A percentile compares a stretch with the other conserved stretches of the same genome.
phyloP scores from a whole-genome alignment of 2,888 invertebrate species.

The Schrankia costaestrigalis region DNA sequence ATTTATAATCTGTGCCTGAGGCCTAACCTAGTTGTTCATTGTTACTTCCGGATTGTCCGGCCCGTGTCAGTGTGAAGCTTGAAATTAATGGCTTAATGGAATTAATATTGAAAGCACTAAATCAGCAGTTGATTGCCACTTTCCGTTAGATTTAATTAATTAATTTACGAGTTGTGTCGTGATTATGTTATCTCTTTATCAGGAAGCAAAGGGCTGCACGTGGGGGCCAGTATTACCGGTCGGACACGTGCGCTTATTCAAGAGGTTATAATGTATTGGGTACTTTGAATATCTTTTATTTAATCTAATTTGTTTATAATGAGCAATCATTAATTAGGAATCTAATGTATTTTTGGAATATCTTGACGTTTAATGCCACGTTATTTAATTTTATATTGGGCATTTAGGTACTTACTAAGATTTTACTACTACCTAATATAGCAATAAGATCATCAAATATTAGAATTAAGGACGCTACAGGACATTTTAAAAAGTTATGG shows the following conservation, averaged over 20 bases:
- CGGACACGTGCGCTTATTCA: conserved; percentile 1
- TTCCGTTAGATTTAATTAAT: conserved; percentile 7
- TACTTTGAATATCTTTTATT: no score
- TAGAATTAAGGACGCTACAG: no score
- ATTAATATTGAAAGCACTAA: conserved; percentile 7
- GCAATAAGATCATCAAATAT: no score
- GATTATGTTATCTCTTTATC: conserved; percentile 9
- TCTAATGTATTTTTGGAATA: neutral
- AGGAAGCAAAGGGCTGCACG: neutral
- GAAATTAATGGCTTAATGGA: conserved; percentile 1
- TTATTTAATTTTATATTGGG: no score
- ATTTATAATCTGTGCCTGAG: neutral
- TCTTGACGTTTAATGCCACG: no score
- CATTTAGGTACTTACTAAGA: no score
- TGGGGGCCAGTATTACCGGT: conserved; percentile 1
- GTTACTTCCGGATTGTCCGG: neutral
- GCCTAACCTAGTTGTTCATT: neutral
- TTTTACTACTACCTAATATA: no score
- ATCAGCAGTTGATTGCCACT: conserved; percentile 1
- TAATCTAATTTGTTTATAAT: no score
- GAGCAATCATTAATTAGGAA: no score
- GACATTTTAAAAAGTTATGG: no score
- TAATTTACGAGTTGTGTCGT: conserved; percentile 6
- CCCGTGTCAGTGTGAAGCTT: neutral
- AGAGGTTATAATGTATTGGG: no score